Evolutionary conservation across 2,888 invertebrate genomes (phyloP).

Genomic region (Bembecia ichneumoniformis): DNA sequence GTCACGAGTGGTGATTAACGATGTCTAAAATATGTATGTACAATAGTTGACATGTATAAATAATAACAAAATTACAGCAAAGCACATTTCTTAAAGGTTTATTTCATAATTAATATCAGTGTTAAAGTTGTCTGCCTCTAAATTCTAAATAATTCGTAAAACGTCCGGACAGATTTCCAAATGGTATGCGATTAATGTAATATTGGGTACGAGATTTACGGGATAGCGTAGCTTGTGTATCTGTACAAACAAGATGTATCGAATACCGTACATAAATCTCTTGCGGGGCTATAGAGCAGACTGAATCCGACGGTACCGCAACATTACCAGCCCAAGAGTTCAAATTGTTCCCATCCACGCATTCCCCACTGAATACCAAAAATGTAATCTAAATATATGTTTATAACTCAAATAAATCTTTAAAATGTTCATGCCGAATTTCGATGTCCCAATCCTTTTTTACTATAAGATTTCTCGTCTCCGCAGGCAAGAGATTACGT

Average conservation of each 20-base stretch:
- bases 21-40: too few relatives aligned
- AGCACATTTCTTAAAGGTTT: too few relatives aligned
- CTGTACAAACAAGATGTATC: slow-evolving; percentile 35
- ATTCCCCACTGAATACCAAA: slow-evolving; percentile 31
- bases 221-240: slow-evolving; percentile 8
- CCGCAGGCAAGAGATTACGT: not conserved
- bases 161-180: not conserved
- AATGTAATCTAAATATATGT: slow-evolving; percentile 12
- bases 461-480: not conserved
- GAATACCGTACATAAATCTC: slow-evolving; percentile 42
- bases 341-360: slow-evolving; percentile 39
- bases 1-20: too few relatives aligned
- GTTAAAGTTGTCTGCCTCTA: too few relatives aligned
- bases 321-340: slow-evolving; percentile 36
- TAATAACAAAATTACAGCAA: too few relatives aligned
- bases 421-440: not conserved
- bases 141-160: not conserved
- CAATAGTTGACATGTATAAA: too few relatives aligned
- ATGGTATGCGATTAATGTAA: slow-evolving; percentile 14
- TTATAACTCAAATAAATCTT: not conserved
- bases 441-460: not conserved
- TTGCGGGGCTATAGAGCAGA: slow-evolving; percentile 21
- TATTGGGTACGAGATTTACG: slow-evolving; percentile 15
- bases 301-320: slow-evolving; percentile 33
- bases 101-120: too few relatives aligned